Evolutionary conservation across 2,888 invertebrate species (phyloP).

Genomic region (Periphyllus acericola): DNA sequence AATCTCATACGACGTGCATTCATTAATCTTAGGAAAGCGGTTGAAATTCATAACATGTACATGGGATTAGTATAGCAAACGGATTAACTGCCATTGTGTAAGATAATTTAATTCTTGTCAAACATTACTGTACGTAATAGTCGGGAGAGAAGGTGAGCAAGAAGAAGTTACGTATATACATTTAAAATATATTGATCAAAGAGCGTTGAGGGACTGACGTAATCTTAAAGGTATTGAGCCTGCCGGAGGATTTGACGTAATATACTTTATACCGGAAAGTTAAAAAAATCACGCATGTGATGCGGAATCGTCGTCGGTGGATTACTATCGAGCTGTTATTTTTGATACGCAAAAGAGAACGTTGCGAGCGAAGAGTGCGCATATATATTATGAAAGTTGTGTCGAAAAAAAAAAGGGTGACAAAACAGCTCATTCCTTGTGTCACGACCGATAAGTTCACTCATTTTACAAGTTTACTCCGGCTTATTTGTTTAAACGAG

Average conservation of each 20-base stretch:
- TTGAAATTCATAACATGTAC: not conserved
- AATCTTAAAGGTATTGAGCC: conserved; percentile 34
- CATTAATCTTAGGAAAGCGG: not conserved
- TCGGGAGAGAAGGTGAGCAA: not conserved
- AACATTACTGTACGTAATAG: not conserved
- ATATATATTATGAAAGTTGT: not conserved
- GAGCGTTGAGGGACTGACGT: not conserved
- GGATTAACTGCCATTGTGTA: not conserved
- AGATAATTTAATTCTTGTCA: not conserved
- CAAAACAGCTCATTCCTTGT: not conserved
- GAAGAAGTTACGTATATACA: too few relatives aligned
- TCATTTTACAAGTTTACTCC: not conserved
- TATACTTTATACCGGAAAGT: not conserved
- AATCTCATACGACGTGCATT: not conserved
- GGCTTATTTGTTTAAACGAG: not conserved
- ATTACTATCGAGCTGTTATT: not conserved
- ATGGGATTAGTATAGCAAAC: not conserved
- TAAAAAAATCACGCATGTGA: not conserved
- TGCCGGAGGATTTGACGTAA: not conserved
- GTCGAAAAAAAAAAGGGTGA: not conserved
- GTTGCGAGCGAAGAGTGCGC: not conserved
- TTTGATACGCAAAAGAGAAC: not conserved
- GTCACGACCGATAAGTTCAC: not conserved
- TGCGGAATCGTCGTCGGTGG: not conserved
- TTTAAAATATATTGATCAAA: conserved; percentile 12